Conservation (phyloP, 2,888 invertebrate species). For the Thalpophila matura region DNA sequence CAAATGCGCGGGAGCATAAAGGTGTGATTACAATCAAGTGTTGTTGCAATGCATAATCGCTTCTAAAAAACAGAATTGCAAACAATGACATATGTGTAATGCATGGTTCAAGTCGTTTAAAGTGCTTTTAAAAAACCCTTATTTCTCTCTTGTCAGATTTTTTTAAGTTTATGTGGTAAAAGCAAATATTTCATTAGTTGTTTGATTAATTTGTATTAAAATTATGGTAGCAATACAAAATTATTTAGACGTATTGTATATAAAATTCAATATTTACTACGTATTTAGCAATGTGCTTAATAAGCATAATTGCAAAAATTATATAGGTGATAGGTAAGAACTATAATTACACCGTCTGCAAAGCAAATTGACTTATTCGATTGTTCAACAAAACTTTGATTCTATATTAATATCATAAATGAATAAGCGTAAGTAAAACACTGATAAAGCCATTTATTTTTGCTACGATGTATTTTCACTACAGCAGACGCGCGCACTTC, state of each 20-base stretch:
- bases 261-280: background rate
- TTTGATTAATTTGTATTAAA: background rate
- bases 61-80: too few species aligned
- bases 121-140: too few species aligned
- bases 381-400: background rate
- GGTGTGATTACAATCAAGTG: constrained; percentile 33
- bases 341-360: too few species aligned
- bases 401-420: background rate
- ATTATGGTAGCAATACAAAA: background rate
- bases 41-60: background rate
- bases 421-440: background rate
- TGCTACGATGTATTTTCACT: constrained; percentile 5
- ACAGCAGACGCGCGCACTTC: background rate
- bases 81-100: too few species aligned
- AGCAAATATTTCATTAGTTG: too few species aligned
- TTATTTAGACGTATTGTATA: background rate
- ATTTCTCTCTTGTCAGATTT: too few species aligned
- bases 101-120: too few species aligned
- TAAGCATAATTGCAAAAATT: background rate
- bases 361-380: background rate
- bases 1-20: constrained; percentile 25
- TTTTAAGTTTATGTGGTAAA: too few species aligned
- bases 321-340: background rate
- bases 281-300: background rate
- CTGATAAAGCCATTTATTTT: constrained; percentile 29